Percentiles rank a stretch among this genome's conserved stretches.
Evolutionary conservation across 2,797 vertebrate species (phyloP).

Genomic region (Sebastes minor): DNA sequence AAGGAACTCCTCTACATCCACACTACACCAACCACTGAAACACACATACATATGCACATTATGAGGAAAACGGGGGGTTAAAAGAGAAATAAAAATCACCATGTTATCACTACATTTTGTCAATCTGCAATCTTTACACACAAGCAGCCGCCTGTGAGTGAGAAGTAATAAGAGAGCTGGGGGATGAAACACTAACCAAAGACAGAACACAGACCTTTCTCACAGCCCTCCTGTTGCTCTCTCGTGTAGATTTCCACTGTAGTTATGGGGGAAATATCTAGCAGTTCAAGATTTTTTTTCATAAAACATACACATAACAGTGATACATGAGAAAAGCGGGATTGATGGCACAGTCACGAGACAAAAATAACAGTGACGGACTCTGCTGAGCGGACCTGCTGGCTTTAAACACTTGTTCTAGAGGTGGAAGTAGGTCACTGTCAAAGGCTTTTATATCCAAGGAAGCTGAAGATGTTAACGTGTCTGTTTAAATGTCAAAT

Average conservation of each 20-base stretch:
- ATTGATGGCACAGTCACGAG: slow-evolving; percentile 1
- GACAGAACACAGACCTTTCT: slow-evolving; percentile 65
- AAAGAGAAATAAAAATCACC: slow-evolving; percentile 31
- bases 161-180: background rate
- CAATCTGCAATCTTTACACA: slow-evolving; percentile 31
- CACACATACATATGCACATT: slow-evolving; percentile 33
- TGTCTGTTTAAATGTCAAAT: slow-evolving; percentile 54
- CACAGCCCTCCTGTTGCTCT: slow-evolving; percentile 27
- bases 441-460: slow-evolving; percentile 65
- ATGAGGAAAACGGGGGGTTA: background rate
- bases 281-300: slow-evolving; percentile 9
- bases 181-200: slow-evolving; percentile 79
- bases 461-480: slow-evolving; percentile 52
- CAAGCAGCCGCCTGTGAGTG: slow-evolving; percentile 24
- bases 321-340: background rate
- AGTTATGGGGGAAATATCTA: background rate
- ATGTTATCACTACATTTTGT: slow-evolving; percentile 69
- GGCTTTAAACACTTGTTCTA: slow-evolving; percentile 54
- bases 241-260: slow-evolving; percentile 35
- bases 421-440: slow-evolving; percentile 20
- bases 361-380: slow-evolving; percentile 6
- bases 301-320: background rate
- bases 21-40: slow-evolving; percentile 63
- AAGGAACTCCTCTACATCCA: slow-evolving; percentile 38
- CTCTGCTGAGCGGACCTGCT: slow-evolving; percentile 38